Evolutionary conservation across 2,888 invertebrate genomes (phyloP), one percentile per base, ranked within the genome.

Genomic region (Noctua janthina): DNA sequence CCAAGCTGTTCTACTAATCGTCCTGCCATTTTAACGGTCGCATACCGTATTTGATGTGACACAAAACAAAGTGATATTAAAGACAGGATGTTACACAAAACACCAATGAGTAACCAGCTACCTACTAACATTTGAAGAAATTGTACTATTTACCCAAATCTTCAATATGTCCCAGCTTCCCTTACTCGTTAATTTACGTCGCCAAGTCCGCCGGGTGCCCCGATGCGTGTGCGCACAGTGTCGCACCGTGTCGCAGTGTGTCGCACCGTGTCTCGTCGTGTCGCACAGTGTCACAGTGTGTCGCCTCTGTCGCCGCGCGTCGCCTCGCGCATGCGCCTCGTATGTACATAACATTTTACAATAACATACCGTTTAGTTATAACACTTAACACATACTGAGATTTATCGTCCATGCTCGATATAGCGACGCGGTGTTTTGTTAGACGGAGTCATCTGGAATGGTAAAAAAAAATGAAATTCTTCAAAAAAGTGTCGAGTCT

Each of bases 391-490:
- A 96, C 96, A 95, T 95, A 95, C 93, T 95, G 94, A 95, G 95
- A 95, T 95, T 95, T 95, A 96, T 96, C 96, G 96, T 96, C 96
- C 96, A 93, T 94, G 95, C 95, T 95, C 96, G 96, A 96, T 95
- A 95, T 88, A 95, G 95, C 94, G 89, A 92, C 90, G 91, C 91
- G 92, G 89, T 91, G 91, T 91, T 88, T 89, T 89, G 95, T 95
- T 97, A 97, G 92, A 97, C 97, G 84, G 97, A 97, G 91, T 97
- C 97, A 92, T 97, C 97, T 97, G 96, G 13, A 95, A 95, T 74
- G 17, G 64, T 64, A 75, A 23, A 69, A 69, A 79, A 7, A 4
- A 59, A 39, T 74, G n/a, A 82, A 51, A n/a, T n/a, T 43, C 6
- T 35, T 35, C 3, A 11, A 39, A 64, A n/a, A 20, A 71, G 23